Evolutionary conservation across 30 jellyfish, hydroid and myxozoan species (phyloP), one percentile per base, ranked within the genome.

Genomic region (Pseudorhiza aurosa): DNA sequence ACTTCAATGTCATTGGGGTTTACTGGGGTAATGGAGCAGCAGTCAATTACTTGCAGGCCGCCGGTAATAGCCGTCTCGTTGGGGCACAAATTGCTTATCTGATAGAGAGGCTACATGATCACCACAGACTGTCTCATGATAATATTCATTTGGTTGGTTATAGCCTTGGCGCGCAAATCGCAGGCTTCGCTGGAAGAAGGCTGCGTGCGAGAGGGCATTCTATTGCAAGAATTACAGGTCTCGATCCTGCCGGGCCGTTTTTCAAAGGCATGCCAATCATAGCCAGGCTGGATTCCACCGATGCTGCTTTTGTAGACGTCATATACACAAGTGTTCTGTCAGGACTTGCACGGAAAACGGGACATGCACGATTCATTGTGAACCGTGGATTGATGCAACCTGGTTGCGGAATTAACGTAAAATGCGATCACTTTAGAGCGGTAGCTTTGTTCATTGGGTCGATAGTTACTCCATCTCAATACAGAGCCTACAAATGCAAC

Each of bases 141-240:
- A 75, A 44, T 19, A 58, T 83, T 15, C 96, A 83, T 40, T 21
- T 90, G 71, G 71, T 90, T 64, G 97, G 95, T 25, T 90, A 82
- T 56, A 83, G 96, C 15, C 81, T 90, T 51, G 97, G 97, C 0
- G 91, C 96, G 0, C 97, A 90, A 33, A 56, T 73, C 29, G 85
- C 90, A 24, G 96, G 96, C 9, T 90, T 29, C 50, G 97, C 89
- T 32, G 97, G 97, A 2, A 49, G 83, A 33, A 82, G 63, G 46
- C 76, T 82, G 30, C 73, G 89, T 50, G 42, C 56, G 19, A 75
- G 29, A 40, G 97, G 96, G 26, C 56, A 49, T 18, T 4, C 22
- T 2, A 19, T 90, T 24, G 79, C 84, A 12, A 70, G 97, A 32
- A 90, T 90, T 19, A 82, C 97, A 82, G 97, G 97, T 83, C 19